Percentiles rank a stretch among this genome's conserved stretches.
phyloP scores from a whole-genome alignment of 2,113 vertebrate genomes.

The Thunnus thynnus region DNA sequence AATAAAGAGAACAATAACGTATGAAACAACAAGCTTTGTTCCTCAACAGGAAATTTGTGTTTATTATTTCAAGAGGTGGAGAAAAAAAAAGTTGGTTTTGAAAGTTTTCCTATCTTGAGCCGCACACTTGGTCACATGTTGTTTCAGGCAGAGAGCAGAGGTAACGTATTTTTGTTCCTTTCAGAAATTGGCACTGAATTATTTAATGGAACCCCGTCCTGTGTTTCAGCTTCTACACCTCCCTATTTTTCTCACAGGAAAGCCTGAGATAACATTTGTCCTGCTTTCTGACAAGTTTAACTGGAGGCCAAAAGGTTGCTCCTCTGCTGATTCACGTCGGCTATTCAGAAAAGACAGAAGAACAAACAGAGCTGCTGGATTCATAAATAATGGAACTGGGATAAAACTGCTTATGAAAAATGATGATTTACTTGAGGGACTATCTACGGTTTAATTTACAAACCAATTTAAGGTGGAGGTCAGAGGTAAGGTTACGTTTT shows the following conservation, averaged over 20 bases:
- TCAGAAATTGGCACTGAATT: slow-evolving; percentile 17
- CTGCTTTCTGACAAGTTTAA: slow-evolving; percentile 36
- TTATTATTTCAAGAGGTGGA: slow-evolving; percentile 50
- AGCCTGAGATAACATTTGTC: slow-evolving; percentile 69
- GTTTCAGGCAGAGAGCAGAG: slow-evolving; percentile 45
- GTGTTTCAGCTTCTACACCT: neutral
- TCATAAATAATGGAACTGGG: neutral
- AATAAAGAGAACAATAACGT: slow-evolving; percentile 13
- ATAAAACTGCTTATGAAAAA: slow-evolving; percentile 26
- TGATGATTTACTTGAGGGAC: slow-evolving; percentile 19
- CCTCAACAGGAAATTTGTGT: slow-evolving; percentile 13
- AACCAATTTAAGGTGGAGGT: slow-evolving; percentile 52
- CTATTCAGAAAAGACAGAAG: neutral
- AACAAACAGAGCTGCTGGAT: neutral
- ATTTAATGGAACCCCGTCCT: neutral
- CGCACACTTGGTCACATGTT: slow-evolving; percentile 1
- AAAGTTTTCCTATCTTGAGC: slow-evolving; percentile 36
- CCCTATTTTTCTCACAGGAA: slow-evolving; percentile 31
- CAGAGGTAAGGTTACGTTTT: slow-evolving; percentile 55
- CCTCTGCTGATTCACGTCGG: slow-evolving; percentile 37
- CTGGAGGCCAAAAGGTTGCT: slow-evolving; percentile 48
- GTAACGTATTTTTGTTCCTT: slow-evolving; percentile 13
- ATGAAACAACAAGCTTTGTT: neutral
- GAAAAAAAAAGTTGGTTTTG: neutral
- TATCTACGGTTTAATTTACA: slow-evolving; percentile 29